Evolutionary conservation across 2,797 vertebrate genomes (phyloP).

Genomic region (Cygnus olor): DNA sequence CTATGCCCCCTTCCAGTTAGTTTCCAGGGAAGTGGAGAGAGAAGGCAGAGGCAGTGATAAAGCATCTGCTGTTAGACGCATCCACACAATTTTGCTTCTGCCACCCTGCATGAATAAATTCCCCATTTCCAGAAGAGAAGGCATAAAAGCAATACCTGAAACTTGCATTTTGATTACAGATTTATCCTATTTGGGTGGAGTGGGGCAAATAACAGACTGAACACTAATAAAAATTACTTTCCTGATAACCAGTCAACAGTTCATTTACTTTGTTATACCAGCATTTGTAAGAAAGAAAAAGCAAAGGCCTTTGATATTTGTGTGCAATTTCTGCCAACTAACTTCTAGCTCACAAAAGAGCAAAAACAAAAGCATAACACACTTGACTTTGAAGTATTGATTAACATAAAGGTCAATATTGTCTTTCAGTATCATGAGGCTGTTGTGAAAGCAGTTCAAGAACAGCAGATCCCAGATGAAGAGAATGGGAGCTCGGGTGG

Average conservation of each 20-base stretch:
- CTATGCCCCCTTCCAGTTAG: neutral
- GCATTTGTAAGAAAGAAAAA: neutral
- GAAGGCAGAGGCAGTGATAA: neutral
- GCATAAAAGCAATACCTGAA: neutral
- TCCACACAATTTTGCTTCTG: fast-evolving
- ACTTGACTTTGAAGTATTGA: neutral
- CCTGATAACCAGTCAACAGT: neutral
- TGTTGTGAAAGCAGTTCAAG: conserved; percentile 6
- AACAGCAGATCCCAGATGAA: neutral
- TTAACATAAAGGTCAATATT: conserved; percentile 31
- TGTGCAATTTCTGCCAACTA: neutral
- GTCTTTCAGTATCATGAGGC: neutral
- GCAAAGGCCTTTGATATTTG: neutral
- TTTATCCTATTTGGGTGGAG: neutral
- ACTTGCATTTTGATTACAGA: neutral
- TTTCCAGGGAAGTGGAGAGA: neutral
- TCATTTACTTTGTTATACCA: neutral
- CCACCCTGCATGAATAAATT: neutral
- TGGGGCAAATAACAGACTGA: neutral
- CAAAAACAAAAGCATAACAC: neutral
- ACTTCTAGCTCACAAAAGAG: neutral
- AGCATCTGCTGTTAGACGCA: neutral
- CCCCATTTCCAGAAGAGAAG: neutral
- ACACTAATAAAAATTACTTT: neutral
- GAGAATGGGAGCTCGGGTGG: neutral